Conservation (phyloP, 2,113 vertebrate genomes). For the Lynx canadensis region DNA sequence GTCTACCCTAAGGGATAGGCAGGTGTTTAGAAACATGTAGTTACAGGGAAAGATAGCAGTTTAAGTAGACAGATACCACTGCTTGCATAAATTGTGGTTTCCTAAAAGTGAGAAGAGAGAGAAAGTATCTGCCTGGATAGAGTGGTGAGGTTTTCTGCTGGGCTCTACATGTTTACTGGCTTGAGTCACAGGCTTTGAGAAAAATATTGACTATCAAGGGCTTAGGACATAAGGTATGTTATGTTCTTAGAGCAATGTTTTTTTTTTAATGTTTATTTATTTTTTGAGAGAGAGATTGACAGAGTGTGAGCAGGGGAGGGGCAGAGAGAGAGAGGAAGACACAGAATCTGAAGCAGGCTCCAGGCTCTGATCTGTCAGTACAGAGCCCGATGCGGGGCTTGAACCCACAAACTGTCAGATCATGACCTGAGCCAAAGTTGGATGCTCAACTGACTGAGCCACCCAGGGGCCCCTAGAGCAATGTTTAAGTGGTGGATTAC, state of each 20-base stretch:
- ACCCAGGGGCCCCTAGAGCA: background rate
- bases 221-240: background rate
- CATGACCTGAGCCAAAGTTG: too few relatives aligned
- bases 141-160: background rate
- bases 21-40: constrained; percentile 25
- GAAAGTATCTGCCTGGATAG: background rate
- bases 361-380: too few relatives aligned
- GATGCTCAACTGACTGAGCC: too few relatives aligned
- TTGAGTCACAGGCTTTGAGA: background rate
- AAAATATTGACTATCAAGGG: background rate
- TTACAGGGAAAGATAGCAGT: background rate
- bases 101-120: background rate
- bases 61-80: background rate
- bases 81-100: constrained; percentile 11
- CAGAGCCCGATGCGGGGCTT: too few relatives aligned
- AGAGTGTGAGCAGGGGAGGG: too few relatives aligned
- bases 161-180: background rate
- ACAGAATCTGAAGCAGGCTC: too few relatives aligned
- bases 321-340: too few relatives aligned
- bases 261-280: too few relatives aligned
- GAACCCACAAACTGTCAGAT: too few relatives aligned
- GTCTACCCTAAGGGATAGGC: background rate
- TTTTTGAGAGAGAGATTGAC: too few relatives aligned
- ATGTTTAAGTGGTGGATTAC: background rate
- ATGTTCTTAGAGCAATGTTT: background rate